Conservation (phyloP, 2,113 vertebrate genomes). For the Helogale parvula region DNA sequence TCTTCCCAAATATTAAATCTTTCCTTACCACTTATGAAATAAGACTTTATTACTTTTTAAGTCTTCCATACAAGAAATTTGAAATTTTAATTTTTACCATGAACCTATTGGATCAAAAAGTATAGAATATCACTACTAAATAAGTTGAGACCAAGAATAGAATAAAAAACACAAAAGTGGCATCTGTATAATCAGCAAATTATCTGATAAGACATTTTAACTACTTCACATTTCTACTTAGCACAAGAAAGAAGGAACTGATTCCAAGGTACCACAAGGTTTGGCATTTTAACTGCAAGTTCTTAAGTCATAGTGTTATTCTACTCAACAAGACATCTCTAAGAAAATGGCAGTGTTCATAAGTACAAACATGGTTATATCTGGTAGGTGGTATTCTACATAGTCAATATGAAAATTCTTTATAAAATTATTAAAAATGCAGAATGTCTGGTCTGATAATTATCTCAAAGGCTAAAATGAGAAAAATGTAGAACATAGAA, state of each 20-base stretch:
- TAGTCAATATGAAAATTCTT: conserved; percentile 42
- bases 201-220: conserved; percentile 35
- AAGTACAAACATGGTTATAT: conserved; percentile 51
- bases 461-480: conserved; percentile 53
- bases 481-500: conserved; percentile 54
- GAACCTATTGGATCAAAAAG: conserved; percentile 5
- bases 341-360: conserved; percentile 49
- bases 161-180: conserved; percentile 25
- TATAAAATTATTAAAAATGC: conserved; percentile 62
- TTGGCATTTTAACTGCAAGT: conserved; percentile 35
- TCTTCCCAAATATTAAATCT: neutral
- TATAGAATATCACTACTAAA: neutral
- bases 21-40: conserved; percentile 35
- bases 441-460: conserved; percentile 51
- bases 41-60: neutral
- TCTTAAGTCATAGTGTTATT: conserved; percentile 27
- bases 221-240: conserved; percentile 36
- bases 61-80: conserved; percentile 5
- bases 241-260: neutral
- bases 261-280: neutral
- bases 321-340: conserved; percentile 34
- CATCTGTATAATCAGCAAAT: neutral
- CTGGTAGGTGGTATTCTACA: neutral
- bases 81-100: conserved; percentile 38
- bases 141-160: conserved; percentile 41